Percentiles rank a stretch among this genome's conserved stretches.
These are phyloP conservation scores for Crossaster papposus DNA, from an alignment of 53 echinoderm and acorn worm genomes.

Conservation along the genomic window DNA sequence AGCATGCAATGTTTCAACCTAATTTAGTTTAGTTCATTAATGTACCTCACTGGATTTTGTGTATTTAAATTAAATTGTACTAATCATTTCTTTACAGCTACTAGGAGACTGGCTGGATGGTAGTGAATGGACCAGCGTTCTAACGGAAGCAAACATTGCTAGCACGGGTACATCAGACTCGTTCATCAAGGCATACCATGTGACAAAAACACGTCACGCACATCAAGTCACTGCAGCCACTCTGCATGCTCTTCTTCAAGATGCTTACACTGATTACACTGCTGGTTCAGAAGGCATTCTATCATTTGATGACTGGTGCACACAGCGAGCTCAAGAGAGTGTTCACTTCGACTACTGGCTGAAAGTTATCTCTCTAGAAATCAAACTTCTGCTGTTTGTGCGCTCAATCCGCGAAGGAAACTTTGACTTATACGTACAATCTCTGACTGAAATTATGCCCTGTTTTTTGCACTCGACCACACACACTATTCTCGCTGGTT, in stretches of 20 bases:
- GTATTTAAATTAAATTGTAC: too few relatives aligned
- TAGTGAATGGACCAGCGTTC: slow-evolving; percentile 58
- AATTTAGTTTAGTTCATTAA: too few relatives aligned
- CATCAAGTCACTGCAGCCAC: slow-evolving; percentile 68
- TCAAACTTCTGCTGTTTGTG: slow-evolving; percentile 31
- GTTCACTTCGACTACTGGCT: slow-evolving; percentile 49
- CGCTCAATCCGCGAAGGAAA: slow-evolving; percentile 43
- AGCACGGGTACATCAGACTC: slow-evolving; percentile 50
- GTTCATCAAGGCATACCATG: slow-evolving; percentile 46
- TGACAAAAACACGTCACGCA: too few relatives aligned
- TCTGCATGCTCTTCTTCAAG: slow-evolving; percentile 10
- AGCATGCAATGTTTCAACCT: too few relatives aligned
- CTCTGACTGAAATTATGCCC: slow-evolving; percentile 49
- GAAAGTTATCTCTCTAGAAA: slow-evolving; percentile 31
- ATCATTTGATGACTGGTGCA: slow-evolving; percentile 38
- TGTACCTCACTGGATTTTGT: too few relatives aligned
- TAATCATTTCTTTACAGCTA: too few relatives aligned
- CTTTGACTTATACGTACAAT: slow-evolving; percentile 62
- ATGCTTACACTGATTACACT: slow-evolving; percentile 21
- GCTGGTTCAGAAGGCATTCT: neutral
- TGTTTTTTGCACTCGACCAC: slow-evolving; percentile 69
- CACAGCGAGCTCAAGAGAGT: neutral
- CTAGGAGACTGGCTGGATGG: slow-evolving; percentile 62
- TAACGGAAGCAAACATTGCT: slow-evolving; percentile 58
- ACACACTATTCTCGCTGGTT: slow-evolving; percentile 74